These are phyloP conservation scores for Cygnus atratus DNA, from an alignment of 2,113 vertebrate genomes.

Conservation along the genomic window DNA sequence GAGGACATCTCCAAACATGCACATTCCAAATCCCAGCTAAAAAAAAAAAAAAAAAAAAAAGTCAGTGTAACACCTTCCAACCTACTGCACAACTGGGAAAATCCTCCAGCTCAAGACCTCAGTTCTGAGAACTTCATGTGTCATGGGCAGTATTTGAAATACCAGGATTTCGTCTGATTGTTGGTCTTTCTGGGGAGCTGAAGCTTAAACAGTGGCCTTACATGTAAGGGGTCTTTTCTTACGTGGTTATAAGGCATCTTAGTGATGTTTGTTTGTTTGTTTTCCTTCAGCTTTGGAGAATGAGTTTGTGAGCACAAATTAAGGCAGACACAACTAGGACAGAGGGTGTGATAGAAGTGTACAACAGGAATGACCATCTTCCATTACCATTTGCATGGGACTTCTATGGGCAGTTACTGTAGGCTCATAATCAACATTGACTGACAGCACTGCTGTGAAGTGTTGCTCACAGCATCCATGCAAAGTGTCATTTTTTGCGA, in stretches of 20 bases:
- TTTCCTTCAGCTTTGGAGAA: neutral
- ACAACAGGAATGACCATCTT: neutral
- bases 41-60: neutral
- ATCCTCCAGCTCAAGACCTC: neutral
- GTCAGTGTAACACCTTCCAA: fast-evolving
- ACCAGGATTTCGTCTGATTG: neutral
- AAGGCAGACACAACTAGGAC: neutral
- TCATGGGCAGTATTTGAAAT: neutral
- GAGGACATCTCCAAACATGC: neutral
- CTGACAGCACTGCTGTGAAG: neutral
- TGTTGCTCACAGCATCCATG: neutral
- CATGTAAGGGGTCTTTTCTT: neutral
- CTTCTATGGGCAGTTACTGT: neutral
- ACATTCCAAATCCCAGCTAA: neutral
- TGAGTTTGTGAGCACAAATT: neutral
- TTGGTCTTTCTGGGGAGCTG: neutral
- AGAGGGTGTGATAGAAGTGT: neutral
- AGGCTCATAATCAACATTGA: neutral
- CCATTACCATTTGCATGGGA: neutral
- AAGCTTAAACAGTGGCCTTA: neutral
- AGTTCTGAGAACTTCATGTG: neutral
- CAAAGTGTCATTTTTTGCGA: neutral
- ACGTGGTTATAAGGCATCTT: neutral
- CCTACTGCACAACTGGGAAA: neutral
- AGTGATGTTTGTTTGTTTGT: fast-evolving